A percentile compares a stretch with the other conserved stretches of the same genome.
These are phyloP conservation scores for Drosophila prolongata DNA, from an alignment of 2,888 invertebrate genomes.

Conservation along the genomic window DNA sequence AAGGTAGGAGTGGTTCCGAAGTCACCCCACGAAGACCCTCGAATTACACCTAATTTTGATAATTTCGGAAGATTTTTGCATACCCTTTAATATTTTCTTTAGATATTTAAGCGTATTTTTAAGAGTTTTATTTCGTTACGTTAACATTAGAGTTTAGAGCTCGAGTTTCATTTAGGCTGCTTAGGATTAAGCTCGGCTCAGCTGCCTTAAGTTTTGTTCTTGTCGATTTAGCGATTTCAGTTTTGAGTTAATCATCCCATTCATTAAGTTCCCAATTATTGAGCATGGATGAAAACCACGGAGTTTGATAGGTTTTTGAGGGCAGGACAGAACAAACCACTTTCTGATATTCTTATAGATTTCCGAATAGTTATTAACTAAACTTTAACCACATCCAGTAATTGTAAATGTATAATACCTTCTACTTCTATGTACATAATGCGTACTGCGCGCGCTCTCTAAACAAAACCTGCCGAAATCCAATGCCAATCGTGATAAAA, in stretches of 20 bases:
- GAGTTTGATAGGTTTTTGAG: not conserved
- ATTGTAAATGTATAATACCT: constrained; percentile 57
- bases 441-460: constrained; percentile 34
- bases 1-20: constrained; percentile 85
- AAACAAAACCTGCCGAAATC: constrained; percentile 45
- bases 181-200: constrained; percentile 28
- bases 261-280: constrained; percentile 11
- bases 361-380: not conserved
- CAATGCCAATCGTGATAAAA: constrained; percentile 35
- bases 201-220: constrained; percentile 26
- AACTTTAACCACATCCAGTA: constrained; percentile 26
- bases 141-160: constrained; percentile 28
- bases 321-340: constrained; percentile 2
- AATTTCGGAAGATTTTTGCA: constrained; percentile 37
- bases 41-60: constrained; percentile 1
- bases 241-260: constrained; percentile 28
- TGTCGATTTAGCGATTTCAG: constrained; percentile 32
- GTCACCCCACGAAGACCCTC: not conserved
- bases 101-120: constrained; percentile 36
- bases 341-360: not conserved
- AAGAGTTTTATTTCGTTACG: constrained; percentile 17
- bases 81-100: constrained; percentile 35
- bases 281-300: constrained; percentile 32
- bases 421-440: constrained; percentile 71
- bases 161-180: constrained; percentile 18